Conservation (phyloP, 2,113 vertebrate species). For the Calypte anna region DNA sequence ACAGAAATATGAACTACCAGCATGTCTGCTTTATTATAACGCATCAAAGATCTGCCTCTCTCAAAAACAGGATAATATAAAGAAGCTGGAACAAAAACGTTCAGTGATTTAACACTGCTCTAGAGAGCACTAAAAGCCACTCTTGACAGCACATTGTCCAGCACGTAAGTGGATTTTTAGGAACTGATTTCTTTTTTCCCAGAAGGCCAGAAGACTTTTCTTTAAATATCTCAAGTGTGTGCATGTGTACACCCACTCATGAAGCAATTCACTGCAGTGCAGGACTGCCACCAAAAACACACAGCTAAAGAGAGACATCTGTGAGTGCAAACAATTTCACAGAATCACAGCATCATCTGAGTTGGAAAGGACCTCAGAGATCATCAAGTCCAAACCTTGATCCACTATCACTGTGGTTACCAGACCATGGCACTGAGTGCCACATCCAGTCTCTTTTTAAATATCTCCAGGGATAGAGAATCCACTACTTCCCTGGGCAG, state of each 20-base stretch:
- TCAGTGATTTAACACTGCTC: slow-evolving; percentile 47
- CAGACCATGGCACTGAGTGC: too few relatives aligned
- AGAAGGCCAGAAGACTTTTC: not conserved
- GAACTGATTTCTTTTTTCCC: not conserved
- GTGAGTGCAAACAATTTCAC: not conserved
- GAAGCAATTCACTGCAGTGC: not conserved
- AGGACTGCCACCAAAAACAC: not conserved
- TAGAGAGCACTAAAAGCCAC: slow-evolving; percentile 1
- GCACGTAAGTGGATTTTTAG: not conserved
- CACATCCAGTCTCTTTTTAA: too few relatives aligned
- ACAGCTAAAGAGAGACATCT: not conserved
- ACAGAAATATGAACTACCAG: not conserved
- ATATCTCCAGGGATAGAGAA: too few relatives aligned
- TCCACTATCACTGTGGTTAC: too few relatives aligned
- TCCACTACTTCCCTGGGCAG: too few relatives aligned
- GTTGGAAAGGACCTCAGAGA: too few relatives aligned
- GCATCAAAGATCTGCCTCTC: not conserved
- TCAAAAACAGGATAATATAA: not conserved
- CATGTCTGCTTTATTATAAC: not conserved
- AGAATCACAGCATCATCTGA: too few relatives aligned
- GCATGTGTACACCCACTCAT: not conserved
- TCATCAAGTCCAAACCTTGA: too few relatives aligned
- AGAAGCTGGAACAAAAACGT: slow-evolving; percentile 40
- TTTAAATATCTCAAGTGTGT: not conserved
- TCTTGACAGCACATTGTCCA: not conserved